A percentile compares a stretch with the other conserved stretches of the same genome.
phyloP scores from a whole-genome alignment of 2,888 invertebrate genomes.

The Acrocyrtus sp. region DNA sequence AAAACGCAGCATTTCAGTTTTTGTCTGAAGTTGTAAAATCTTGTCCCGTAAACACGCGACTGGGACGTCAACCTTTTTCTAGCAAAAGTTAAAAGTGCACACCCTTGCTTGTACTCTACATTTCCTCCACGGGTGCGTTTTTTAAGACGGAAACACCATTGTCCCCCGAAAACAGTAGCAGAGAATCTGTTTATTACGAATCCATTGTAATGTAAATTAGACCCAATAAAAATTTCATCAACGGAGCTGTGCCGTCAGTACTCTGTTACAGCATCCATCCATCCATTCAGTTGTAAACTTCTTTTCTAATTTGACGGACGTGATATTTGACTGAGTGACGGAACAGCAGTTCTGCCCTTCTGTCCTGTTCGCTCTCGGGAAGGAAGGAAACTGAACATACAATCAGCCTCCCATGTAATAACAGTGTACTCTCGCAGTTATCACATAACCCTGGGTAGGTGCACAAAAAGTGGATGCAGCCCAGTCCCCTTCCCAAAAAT shows the following conservation, averaged over 20 bases:
- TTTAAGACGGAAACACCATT: not conserved
- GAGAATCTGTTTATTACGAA: not conserved
- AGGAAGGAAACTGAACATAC: conserved; percentile 24
- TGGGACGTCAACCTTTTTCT: too few relatives aligned
- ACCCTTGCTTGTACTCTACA: too few relatives aligned
- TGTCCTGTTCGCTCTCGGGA: not conserved
- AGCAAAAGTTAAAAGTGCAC: too few relatives aligned
- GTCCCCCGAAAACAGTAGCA: not conserved
- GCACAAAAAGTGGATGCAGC: too few relatives aligned
- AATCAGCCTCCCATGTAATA: conserved; percentile 20
- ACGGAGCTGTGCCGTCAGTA: not conserved
- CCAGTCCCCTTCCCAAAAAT: too few relatives aligned
- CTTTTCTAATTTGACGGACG: not conserved
- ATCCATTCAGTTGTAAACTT: not conserved
- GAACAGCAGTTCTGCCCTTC: not conserved
- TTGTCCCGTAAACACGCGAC: too few relatives aligned
- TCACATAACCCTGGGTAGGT: too few relatives aligned
- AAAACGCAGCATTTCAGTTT: too few relatives aligned
- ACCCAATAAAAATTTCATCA: conserved; percentile 25
- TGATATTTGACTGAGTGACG: conserved; percentile 13
- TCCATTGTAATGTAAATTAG: conserved; percentile 29
- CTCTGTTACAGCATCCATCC: too few relatives aligned
- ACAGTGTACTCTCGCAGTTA: not conserved
- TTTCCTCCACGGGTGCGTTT: too few relatives aligned
- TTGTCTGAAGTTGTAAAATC: too few relatives aligned